phyloP scores from a whole-genome alignment of 2,888 invertebrate genomes.

The Eilema caniola region DNA sequence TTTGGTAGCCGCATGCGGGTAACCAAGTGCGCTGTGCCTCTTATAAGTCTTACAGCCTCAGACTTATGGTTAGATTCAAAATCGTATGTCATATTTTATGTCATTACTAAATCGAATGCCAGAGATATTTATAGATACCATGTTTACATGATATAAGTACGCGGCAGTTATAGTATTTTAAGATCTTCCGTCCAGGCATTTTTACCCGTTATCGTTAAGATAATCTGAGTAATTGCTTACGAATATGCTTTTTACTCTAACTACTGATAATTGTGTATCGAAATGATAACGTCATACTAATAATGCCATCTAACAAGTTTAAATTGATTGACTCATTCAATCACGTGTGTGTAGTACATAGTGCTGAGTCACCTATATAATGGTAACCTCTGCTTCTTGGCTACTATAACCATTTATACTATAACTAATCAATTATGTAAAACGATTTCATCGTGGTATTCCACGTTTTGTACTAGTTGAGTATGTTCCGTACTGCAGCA shows the following conservation, averaged over 20 bases:
- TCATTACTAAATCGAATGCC: background rate
- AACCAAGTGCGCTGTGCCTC: no score
- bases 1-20: no score
- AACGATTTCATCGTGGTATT: slow-evolving; percentile 37
- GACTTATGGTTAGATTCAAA: background rate
- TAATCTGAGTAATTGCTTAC: background rate
- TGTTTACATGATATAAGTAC: background rate
- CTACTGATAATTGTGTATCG: background rate
- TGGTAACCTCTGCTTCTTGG: slow-evolving; percentile 14
- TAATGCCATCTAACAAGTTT: background rate
- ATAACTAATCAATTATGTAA: slow-evolving; percentile 27
- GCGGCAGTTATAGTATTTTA: slow-evolving; percentile 1
- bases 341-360: background rate
- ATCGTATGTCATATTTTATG: background rate
- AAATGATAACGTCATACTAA: slow-evolving; percentile 3
- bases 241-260: background rate
- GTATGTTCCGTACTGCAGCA: background rate
- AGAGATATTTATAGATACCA: background rate
- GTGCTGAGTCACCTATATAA: slow-evolving; percentile 6
- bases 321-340: slow-evolving; percentile 9
- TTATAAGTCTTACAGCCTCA: no score
- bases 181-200: background rate
- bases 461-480: slow-evolving; percentile 15
- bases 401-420: slow-evolving; percentile 32
- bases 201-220: background rate